These are phyloP conservation scores for Acanthiza pusilla DNA, from an alignment of 2,797 vertebrate species.

Conservation along the genomic window DNA sequence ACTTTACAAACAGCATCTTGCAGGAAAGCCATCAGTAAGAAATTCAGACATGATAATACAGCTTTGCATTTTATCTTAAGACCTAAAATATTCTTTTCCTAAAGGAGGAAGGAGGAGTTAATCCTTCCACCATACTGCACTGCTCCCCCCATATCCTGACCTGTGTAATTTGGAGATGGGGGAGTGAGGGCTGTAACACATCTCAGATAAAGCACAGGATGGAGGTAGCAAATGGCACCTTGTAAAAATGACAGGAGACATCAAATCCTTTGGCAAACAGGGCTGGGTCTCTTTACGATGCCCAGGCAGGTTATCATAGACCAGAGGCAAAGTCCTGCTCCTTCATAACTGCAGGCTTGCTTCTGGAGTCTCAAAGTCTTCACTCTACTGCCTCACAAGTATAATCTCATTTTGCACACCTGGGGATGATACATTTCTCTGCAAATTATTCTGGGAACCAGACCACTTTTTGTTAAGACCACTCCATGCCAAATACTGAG, in stretches of 20 bases:
- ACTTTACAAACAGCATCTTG: neutral
- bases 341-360: neutral
- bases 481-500: neutral
- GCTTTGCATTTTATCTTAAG: rapidly evolving
- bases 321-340: neutral
- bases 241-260: neutral
- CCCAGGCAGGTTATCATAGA: neutral
- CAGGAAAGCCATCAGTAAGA: neutral
- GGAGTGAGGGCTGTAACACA: neutral
- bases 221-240: neutral
- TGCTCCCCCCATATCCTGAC: neutral
- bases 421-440: neutral
- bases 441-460: neutral
- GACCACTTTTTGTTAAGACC: neutral
- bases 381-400: neutral
- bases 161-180: neutral
- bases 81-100: neutral
- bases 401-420: neutral
- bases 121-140: neutral
- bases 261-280: neutral
- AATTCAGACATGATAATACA: neutral
- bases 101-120: neutral
- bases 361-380: neutral
- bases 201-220: neutral
- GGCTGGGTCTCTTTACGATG: neutral